phyloP scores from a whole-genome alignment of 1,140 invertebrate species.

The Nephila pilipes region DNA sequence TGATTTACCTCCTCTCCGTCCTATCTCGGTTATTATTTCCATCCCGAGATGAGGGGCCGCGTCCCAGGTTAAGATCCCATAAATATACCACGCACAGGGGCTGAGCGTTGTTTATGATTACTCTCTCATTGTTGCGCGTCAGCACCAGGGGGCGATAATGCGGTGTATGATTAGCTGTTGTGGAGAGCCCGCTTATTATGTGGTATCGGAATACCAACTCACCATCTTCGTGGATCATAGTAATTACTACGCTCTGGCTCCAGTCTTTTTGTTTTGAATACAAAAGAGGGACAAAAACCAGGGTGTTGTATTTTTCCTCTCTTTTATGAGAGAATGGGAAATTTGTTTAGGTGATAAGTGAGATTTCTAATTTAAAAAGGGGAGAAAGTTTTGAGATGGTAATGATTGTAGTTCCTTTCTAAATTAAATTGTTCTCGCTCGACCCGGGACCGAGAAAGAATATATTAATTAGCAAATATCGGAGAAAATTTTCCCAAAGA shows the following conservation, averaged over 20 bases:
- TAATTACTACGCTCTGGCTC: background rate
- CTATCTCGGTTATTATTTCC: background rate
- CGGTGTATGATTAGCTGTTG: background rate
- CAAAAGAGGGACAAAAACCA: background rate
- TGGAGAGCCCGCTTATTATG: background rate
- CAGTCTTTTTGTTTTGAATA: background rate
- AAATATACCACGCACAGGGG: background rate
- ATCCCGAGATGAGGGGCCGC: background rate
- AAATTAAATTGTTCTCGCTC: too few relatives aligned
- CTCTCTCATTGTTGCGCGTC: background rate
- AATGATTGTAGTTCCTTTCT: too few relatives aligned
- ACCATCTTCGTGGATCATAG: background rate
- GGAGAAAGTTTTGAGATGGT: too few relatives aligned
- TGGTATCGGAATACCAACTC: background rate
- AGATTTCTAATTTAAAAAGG: background rate
- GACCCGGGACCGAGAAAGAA: too few relatives aligned
- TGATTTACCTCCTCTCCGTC: background rate
- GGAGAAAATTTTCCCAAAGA: too few relatives aligned
- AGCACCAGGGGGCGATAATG: background rate
- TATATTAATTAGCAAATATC: too few relatives aligned
- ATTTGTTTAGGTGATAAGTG: background rate
- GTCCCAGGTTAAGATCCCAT: constrained; percentile 26
- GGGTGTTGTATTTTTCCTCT: background rate
- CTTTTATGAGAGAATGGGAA: background rate
- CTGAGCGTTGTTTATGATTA: background rate